Percentiles rank a stretch among this genome's conserved stretches.
phyloP scores from a whole-genome alignment of 1,140 invertebrate genomes.

The Hylyphantes graminicola region DNA sequence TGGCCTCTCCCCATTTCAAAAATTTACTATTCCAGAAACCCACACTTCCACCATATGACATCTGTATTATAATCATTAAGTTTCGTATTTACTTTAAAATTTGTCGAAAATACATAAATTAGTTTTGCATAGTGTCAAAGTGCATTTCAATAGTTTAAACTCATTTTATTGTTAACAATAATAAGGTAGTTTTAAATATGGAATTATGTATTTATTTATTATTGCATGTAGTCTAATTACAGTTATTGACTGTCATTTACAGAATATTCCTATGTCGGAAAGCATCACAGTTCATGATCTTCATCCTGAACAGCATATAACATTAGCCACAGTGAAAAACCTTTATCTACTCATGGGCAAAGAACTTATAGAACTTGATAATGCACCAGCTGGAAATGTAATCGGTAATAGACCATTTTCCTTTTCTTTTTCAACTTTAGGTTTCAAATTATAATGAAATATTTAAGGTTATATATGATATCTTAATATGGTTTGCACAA shows the following conservation, averaged over 20 bases:
- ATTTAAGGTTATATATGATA: neutral
- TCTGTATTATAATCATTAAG: too few relatives aligned
- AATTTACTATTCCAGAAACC: too few relatives aligned
- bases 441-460: neutral
- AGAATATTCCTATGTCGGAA: slow-evolving; percentile 70
- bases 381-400: slow-evolving; percentile 89
- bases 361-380: slow-evolving; percentile 84
- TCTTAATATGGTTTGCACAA: neutral
- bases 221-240: neutral
- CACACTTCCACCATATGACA: too few relatives aligned
- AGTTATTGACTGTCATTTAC: neutral
- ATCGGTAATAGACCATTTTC: slow-evolving; percentile 71
- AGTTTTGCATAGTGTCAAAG: too few relatives aligned
- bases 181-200: too few relatives aligned
- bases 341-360: slow-evolving; percentile 94
- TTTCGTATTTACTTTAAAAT: too few relatives aligned
- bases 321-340: slow-evolving; percentile 75
- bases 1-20: too few relatives aligned
- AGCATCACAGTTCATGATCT: slow-evolving; percentile 76
- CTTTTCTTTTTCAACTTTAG: neutral
- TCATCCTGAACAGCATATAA: slow-evolving; percentile 73
- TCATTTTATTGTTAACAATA: too few relatives aligned
- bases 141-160: too few relatives aligned
- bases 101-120: too few relatives aligned
- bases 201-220: neutral